These are phyloP conservation scores for Panzeria rudis DNA, from an alignment of 2,888 invertebrate genomes.

Conservation along the genomic window DNA sequence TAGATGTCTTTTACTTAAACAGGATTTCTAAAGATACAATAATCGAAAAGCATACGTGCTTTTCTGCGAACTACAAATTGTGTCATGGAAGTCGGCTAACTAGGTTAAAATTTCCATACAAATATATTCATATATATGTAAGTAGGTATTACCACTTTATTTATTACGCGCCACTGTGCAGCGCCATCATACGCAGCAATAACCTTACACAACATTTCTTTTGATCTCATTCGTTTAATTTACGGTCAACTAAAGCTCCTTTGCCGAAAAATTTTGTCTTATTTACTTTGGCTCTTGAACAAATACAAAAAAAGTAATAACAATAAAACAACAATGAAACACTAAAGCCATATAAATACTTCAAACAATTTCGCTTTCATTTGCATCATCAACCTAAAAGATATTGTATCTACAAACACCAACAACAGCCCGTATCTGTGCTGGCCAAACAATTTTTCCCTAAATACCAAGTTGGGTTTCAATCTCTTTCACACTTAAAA, in stretches of 20 bases:
- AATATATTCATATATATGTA: too few relatives aligned
- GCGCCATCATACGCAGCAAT: slow-evolving; percentile 18
- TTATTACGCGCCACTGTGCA: not conserved
- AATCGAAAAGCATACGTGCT: too few relatives aligned
- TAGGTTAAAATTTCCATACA: not conserved
- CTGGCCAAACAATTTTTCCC: slow-evolving; percentile 47
- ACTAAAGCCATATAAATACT: slow-evolving; percentile 34
- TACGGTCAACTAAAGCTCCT: slow-evolving; percentile 31
- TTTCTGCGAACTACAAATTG: too few relatives aligned
- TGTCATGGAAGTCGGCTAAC: not conserved
- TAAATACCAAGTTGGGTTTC: slow-evolving; percentile 27
- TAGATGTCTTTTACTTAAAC: too few relatives aligned
- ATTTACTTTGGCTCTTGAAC: slow-evolving; percentile 19
- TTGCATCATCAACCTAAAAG: slow-evolving; percentile 72
- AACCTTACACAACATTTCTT: slow-evolving; percentile 68
- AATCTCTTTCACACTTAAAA: not conserved
- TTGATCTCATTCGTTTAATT: slow-evolving; percentile 6
- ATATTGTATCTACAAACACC: not conserved
- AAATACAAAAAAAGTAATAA: not conserved
- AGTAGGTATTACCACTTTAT: not conserved
- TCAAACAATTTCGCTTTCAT: slow-evolving; percentile 77
- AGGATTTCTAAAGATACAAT: too few relatives aligned
- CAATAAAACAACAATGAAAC: slow-evolving; percentile 9
- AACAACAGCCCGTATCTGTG: not conserved
- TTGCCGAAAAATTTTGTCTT: slow-evolving; percentile 22